These are phyloP conservation scores for Psilopsiagon aurifrons DNA, from an alignment of 2,113 vertebrate species.

Conservation along the genomic window DNA sequence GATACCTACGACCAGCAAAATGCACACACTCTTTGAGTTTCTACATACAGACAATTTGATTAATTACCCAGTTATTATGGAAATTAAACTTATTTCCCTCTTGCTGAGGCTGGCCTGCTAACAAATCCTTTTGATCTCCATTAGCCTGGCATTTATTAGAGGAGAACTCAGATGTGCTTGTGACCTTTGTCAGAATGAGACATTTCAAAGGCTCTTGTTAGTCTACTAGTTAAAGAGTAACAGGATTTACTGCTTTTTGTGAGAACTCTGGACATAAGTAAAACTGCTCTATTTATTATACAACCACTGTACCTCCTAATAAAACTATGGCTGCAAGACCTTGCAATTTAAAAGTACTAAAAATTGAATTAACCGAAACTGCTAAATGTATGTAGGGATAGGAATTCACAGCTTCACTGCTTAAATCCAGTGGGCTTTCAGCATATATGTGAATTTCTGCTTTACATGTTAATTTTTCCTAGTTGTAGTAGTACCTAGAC, in stretches of 20 bases:
- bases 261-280: not conserved
- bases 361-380: not conserved
- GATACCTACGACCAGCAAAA: not conserved
- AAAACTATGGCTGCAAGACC: not conserved
- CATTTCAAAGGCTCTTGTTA: not conserved
- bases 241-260: slow-evolving; percentile 1
- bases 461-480: not conserved
- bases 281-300: not conserved
- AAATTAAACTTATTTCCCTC: not conserved
- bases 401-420: not conserved
- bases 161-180: not conserved
- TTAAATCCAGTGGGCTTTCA: not conserved
- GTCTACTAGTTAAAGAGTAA: slow-evolving; percentile 45
- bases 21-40: not conserved
- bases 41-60: not conserved
- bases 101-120: not conserved
- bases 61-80: slow-evolving; percentile 33
- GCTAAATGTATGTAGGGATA: not conserved
- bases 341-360: not conserved
- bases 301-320: not conserved
- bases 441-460: not conserved
- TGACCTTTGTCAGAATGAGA: slow-evolving; percentile 28
- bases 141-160: not conserved
- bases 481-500: not conserved
- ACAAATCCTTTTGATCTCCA: slow-evolving; percentile 25